A percentile compares a stretch with the other conserved stretches of the same genome.
Conservation (phyloP, 2,113 vertebrate species). For the Tachycineta bicolor region DNA sequence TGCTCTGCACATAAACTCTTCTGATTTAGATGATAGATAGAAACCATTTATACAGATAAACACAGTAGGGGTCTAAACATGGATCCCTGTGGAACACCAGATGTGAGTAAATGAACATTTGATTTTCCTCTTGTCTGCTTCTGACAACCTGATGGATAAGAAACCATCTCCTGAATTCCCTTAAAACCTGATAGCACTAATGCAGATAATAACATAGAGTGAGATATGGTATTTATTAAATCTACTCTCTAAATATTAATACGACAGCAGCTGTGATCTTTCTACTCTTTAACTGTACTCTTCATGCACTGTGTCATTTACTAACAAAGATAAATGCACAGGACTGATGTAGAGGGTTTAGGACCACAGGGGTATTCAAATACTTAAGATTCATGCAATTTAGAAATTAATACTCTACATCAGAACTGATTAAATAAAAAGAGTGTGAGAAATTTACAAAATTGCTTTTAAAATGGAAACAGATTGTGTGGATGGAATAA, state of each 20-base stretch:
- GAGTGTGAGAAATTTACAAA: slow-evolving; percentile 44
- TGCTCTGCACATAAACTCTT: slow-evolving; percentile 66
- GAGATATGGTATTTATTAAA: slow-evolving; percentile 77
- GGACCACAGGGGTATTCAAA: slow-evolving; percentile 46
- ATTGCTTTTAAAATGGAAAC: slow-evolving; percentile 61
- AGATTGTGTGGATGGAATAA: slow-evolving; percentile 50
- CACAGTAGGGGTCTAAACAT: slow-evolving; percentile 76
- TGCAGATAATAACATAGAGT: slow-evolving; percentile 67
- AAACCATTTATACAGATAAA: slow-evolving; percentile 82
- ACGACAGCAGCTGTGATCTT: slow-evolving; percentile 71
- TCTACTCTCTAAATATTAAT: slow-evolving; percentile 80
- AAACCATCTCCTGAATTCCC: slow-evolving; percentile 77
- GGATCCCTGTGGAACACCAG: slow-evolving; percentile 74
- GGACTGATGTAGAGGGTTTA: slow-evolving; percentile 32
- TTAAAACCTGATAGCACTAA: slow-evolving; percentile 70
- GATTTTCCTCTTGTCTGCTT: slow-evolving; percentile 75
- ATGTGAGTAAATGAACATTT: slow-evolving; percentile 79
- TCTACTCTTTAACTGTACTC: slow-evolving; percentile 67
- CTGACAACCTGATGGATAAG: slow-evolving; percentile 82
- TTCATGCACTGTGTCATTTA: slow-evolving; percentile 65
- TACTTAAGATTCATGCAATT: slow-evolving; percentile 55
- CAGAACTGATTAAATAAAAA: slow-evolving; percentile 62
- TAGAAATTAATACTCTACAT: slow-evolving; percentile 67
- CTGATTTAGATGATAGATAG: slow-evolving; percentile 83
- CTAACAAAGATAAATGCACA: slow-evolving; percentile 74